Evolutionary conservation across 2,888 invertebrate genomes (phyloP).

Genomic region (Entomobrya proxima): DNA sequence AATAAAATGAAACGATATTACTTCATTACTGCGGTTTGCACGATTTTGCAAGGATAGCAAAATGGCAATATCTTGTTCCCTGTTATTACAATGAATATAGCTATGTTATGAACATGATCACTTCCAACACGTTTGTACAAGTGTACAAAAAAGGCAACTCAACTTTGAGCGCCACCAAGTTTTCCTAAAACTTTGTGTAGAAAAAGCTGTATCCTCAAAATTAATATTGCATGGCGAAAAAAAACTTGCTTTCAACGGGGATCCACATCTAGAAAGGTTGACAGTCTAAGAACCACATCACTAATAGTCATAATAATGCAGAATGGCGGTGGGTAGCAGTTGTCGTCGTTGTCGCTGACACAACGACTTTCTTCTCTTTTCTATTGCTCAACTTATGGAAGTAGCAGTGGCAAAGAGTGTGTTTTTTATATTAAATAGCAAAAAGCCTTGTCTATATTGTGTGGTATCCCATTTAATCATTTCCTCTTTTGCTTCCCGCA

Average conservation of each 20-base stretch:
- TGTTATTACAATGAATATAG: too few relatives aligned
- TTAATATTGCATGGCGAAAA: slow-evolving; percentile 22
- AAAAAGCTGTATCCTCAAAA: slow-evolving; percentile 35
- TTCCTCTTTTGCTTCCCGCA: neutral
- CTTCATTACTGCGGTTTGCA: slow-evolving; percentile 12
- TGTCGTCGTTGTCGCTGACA: neutral
- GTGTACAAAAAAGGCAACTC: too few relatives aligned
- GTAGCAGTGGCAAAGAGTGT: neutral
- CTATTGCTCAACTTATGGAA: too few relatives aligned
- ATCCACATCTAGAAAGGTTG: neutral
- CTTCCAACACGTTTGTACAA: too few relatives aligned
- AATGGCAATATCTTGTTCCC: neutral
- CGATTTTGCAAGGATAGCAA: neutral
- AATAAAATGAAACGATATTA: neutral
- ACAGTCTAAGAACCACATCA: neutral
- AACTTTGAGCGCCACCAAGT: too few relatives aligned
- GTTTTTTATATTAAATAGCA: neutral
- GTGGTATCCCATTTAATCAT: neutral
- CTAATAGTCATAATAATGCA: neutral
- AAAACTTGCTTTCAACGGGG: neutral
- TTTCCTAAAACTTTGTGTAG: slow-evolving; percentile 32
- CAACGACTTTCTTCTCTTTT: neutral
- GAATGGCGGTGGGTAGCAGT: too few relatives aligned
- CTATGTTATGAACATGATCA: too few relatives aligned
- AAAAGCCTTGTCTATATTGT: neutral